Evolutionary conservation across 1,140 invertebrate species (phyloP), one percentile per base, ranked within the genome.

Genomic region (Idris sp.): DNA sequence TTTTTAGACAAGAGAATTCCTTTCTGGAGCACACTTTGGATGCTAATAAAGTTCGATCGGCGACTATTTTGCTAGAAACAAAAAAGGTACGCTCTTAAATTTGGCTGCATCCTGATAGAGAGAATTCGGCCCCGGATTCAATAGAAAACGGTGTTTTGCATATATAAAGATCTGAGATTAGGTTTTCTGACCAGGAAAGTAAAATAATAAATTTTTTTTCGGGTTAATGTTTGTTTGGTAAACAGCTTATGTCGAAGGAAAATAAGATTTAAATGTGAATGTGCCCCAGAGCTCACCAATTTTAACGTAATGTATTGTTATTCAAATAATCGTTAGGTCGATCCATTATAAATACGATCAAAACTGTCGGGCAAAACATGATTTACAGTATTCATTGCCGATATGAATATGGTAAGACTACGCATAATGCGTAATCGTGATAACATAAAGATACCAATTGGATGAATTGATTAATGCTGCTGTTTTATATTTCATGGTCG

Each of bases 1-100:
- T 30, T 16, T 61, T 68, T 62, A 54, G 61, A 54, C 36, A 74
- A n/a, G n/a, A n/a, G n/a, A n/a, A n/a, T n/a, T n/a, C n/a, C n/a
- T n/a, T 61, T 71, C 53, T 67, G 41, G 53, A 46, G 58, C 73
- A 61, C 71, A 74, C 73, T 74, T 77, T 51, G 44, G 61, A 84
- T 83, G 80, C 80, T 82, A 83, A 84, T 83, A 83, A 78, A 82
- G 46, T 73, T 77, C 74, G 75, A 83, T 83, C 61, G 54, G 25
- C 64, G 69, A 83, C 76, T 79, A 76, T 78, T 81, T 81, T 19
- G 31, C 54, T 59, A 74, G 31, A 64, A 71, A 71, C 25, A 76
- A 67, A 73, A 49, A 44, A 30, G 28, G 36, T 68, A 56, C 43
- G 61, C 40, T 41, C 6, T 4, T 53, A 53, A 67, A 48, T 62